Evolutionary conservation across 2,888 invertebrate genomes (phyloP).

Genomic region (Rhaphigaster nebulosa): DNA sequence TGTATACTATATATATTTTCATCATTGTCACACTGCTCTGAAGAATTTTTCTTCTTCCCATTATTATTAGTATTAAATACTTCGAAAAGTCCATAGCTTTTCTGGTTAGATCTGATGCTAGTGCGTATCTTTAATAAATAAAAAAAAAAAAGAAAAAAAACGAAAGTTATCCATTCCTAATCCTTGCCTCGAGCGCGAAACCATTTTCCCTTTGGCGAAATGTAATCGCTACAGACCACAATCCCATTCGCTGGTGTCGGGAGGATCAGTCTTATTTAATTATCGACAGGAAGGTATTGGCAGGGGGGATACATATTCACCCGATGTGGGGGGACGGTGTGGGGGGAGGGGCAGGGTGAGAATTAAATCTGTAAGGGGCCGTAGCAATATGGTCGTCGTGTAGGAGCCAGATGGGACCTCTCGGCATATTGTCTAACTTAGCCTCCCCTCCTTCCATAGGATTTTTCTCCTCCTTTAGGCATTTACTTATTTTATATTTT

Average conservation of each 20-base stretch:
- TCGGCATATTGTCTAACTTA: conserved; percentile 39
- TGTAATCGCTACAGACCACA: not conserved
- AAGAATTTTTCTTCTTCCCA: no score
- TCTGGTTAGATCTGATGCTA: not conserved
- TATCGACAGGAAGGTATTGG: not conserved
- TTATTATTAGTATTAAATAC: no score
- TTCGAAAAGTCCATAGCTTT: no score
- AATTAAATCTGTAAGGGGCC: conserved; percentile 30
- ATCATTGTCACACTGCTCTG: no score
- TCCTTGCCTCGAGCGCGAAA: not conserved
- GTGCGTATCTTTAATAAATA: not conserved
- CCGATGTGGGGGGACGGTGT: not conserved
- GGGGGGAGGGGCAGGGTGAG: not conserved
- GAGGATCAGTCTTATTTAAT: conserved; percentile 9
- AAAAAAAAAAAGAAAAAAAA: not conserved
- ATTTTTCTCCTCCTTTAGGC: not conserved
- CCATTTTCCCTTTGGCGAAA: not conserved
- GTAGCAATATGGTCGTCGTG: conserved; percentile 22
- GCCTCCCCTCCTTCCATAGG: not conserved
- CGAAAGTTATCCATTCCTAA: not conserved
- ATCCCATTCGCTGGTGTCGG: not conserved
- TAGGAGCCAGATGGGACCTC: conserved; percentile 39
- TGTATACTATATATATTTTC: no score
- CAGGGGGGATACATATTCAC: not conserved
- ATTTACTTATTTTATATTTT: conserved; percentile 5